Base-by-base conservation (phyloP, 2,113 vertebrate genomes). In the Zootoca vivipara region DNA sequence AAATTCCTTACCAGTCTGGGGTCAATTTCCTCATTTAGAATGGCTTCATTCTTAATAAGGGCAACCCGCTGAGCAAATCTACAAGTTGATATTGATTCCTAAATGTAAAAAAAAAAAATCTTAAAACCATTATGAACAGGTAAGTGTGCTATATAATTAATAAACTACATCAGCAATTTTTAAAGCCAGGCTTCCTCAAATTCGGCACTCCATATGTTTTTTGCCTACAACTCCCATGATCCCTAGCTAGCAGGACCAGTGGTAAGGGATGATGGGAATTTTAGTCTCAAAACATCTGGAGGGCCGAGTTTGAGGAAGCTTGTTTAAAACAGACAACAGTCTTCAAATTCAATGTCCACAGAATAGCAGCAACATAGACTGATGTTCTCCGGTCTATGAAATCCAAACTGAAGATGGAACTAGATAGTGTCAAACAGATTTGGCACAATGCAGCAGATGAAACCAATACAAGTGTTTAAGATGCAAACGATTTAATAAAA, bases 51-150 rank as follows among this genome's bases (percentile, higher is more conserved):
- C 95, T 97, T 99, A 92, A 99, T 99, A 77, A 99, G 96, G 42
- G 98, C 98, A 92, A 99, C 99, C 87, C 99, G 95, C 72, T 99
- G 98, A 85, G 99, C 98, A 93, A 99, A 99, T 92, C 98, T 98
- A 89, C 98, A 99, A 0, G 98, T 99, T 20, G 98, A 98, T 94
- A 99, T 98, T 74, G 98, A 99, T 90, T 99, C 99, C 99, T 99
- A 87, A 35, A 85, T 22, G 3, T n/a, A 16, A 78, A 18, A 93
- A 85, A 82, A 87, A 35, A 80, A 65, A 33, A 56, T 30, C 28
- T 82, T 84, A 91, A 52, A 0, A 86, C 28, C 62, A 74, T 15
- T 18, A 6, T 0, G 26, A 69, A 28, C 0, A 72, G 35, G 70
- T 18, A 69, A 30, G 20, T 35, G 70, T 69, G 85, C 2, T 28